These are phyloP conservation scores for Sus cebifrons DNA, from an alignment of 2,797 vertebrate genomes.

Conservation along the genomic window DNA sequence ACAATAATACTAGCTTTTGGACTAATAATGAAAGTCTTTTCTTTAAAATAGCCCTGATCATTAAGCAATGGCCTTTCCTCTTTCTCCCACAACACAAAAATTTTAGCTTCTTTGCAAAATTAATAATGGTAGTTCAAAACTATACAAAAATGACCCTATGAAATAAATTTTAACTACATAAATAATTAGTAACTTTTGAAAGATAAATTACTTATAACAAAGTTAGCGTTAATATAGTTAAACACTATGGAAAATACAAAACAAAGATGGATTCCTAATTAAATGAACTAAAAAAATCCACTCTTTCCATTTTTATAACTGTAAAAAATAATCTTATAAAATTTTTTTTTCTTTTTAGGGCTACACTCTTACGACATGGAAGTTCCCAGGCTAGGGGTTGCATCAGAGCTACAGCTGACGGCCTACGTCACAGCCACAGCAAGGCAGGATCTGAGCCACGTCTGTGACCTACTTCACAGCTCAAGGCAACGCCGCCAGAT, in stretches of 20 bases:
- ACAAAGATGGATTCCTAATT: neutral
- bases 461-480: too few species aligned
- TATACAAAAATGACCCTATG: neutral
- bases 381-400: too few species aligned
- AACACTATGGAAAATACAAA: neutral
- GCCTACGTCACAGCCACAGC: too few species aligned
- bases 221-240: neutral
- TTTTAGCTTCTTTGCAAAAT: conserved; percentile 30
- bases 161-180: conserved; percentile 10
- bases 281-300: neutral
- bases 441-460: too few species aligned
- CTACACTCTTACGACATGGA: too few species aligned
- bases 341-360: too few species aligned
- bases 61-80: neutral
- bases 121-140: neutral
- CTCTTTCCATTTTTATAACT: neutral
- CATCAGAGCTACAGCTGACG: too few species aligned
- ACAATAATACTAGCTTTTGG: too few species aligned
- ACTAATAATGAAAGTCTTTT: neutral
- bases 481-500: too few species aligned
- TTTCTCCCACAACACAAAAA: neutral
- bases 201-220: neutral
- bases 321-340: neutral
- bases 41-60: neutral
- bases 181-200: neutral